A percentile compares a stretch with the other conserved stretches of the same genome.
Evolutionary conservation across 2,113 vertebrate genomes (phyloP).

Genomic region (Anser brachyrhynchus): DNA sequence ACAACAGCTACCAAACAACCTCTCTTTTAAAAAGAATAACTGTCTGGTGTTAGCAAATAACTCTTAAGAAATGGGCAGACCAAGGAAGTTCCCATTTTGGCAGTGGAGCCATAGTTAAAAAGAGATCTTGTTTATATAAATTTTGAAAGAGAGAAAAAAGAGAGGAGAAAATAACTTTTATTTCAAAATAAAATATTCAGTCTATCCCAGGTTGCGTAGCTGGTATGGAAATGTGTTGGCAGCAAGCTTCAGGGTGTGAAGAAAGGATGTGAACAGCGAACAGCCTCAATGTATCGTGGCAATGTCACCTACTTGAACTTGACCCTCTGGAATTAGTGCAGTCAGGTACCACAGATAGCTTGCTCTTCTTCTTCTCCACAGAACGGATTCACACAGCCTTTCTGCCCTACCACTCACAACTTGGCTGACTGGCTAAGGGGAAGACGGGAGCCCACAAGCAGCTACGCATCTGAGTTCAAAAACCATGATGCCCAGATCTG

Average conservation of each 20-base stretch:
- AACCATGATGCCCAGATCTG: neutral
- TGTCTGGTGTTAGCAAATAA: neutral
- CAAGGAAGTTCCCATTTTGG: neutral
- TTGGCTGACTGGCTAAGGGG: neutral
- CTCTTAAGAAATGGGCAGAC: neutral
- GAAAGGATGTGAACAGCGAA: neutral
- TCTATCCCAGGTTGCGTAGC: neutral
- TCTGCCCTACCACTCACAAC: neutral
- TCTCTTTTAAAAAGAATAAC: neutral
- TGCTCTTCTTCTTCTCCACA: rapidly evolving
- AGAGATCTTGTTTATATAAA: neutral
- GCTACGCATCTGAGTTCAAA: rapidly evolving
- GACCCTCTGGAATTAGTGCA: neutral
- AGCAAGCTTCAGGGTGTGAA: neutral
- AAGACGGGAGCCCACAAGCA: rapidly evolving
- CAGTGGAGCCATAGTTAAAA: neutral
- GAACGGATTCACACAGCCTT: neutral
- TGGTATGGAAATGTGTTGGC: neutral
- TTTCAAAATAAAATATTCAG: neutral
- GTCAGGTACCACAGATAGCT: rapidly evolving
- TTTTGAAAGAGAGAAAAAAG: neutral
- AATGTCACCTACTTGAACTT: neutral
- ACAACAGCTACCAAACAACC: neutral
- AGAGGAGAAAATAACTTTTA: neutral
- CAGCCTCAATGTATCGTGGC: neutral